A percentile compares a stretch with the other conserved stretches of the same genome.
Evolutionary conservation across 2,888 invertebrate species (phyloP).

Genomic region (Ornithoptera priamus): DNA sequence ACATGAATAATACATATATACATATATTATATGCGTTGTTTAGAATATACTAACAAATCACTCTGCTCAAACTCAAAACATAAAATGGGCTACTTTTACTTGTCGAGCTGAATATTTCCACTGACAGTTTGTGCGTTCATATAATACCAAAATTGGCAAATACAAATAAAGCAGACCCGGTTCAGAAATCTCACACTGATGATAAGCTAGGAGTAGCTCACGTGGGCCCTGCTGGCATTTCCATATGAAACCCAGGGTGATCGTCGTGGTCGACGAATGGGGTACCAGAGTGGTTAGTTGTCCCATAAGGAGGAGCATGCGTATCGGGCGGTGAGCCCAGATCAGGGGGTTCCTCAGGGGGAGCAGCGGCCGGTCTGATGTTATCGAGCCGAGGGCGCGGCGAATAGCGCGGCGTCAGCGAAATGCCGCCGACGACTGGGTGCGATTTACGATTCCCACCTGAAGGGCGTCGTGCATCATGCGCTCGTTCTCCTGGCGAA

Average conservation of each 20-base stretch:
- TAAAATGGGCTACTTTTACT: slow-evolving; percentile 17
- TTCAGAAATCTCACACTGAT: neutral
- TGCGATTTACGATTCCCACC: slow-evolving; percentile 78
- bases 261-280: slow-evolving; percentile 34
- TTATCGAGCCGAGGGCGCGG: slow-evolving; percentile 72
- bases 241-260: slow-evolving; percentile 38
- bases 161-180: slow-evolving; percentile 8
- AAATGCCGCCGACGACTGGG: slow-evolving; percentile 77
- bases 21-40: neutral
- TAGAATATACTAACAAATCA: slow-evolving; percentile 59
- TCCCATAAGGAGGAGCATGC: slow-evolving; percentile 23
- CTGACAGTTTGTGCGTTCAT: slow-evolving; percentile 35
- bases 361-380: slow-evolving; percentile 72
- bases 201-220: slow-evolving; percentile 41
- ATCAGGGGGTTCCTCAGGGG: slow-evolving; percentile 66
- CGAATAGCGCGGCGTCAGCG: slow-evolving; percentile 79
- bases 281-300: slow-evolving; percentile 27
- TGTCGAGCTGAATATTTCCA: slow-evolving; percentile 20
- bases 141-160: slow-evolving; percentile 5
- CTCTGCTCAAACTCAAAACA: slow-evolving; percentile 48
- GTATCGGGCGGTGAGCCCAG: slow-evolving; percentile 40
- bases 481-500: slow-evolving; percentile 93
- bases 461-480: slow-evolving; percentile 89
- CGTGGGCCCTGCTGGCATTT: slow-evolving; percentile 44
- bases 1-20: neutral